Percentiles rank a stretch among this genome's conserved stretches.
Evolutionary conservation across 2,797 vertebrate species (phyloP).

Genomic region (Eleutherodactylus coqui): DNA sequence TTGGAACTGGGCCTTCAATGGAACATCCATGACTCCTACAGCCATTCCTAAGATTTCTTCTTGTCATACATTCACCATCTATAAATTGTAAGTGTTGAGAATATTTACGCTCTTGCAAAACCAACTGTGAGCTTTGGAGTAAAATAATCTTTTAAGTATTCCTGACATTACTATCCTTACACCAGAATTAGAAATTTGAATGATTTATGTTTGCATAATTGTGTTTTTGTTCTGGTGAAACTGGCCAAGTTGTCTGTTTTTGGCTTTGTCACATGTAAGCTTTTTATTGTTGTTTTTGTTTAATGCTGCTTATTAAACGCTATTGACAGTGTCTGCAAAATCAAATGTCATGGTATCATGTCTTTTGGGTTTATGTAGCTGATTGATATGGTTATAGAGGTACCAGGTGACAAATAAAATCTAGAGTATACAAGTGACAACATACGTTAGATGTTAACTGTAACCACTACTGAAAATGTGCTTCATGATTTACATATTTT

Average conservation of each 20-base stretch:
- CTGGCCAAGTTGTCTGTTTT: background rate
- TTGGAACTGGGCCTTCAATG: background rate
- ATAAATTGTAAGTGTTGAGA: constrained; percentile 21
- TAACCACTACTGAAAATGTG: background rate
- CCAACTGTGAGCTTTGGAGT: background rate
- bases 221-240: background rate
- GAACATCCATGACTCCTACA: background rate
- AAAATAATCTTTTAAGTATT: background rate
- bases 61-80: background rate
- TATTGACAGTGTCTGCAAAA: background rate
- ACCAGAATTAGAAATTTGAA: background rate
- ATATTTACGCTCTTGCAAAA: constrained; percentile 13
- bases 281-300: background rate
- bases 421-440: background rate
- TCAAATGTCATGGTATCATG: background rate
- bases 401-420: background rate
- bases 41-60: background rate
- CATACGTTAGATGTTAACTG: background rate
- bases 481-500: background rate
- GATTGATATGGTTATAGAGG: background rate
- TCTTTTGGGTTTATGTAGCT: background rate
- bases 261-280: background rate
- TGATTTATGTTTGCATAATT: background rate
- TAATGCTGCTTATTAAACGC: background rate
- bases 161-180: background rate